phyloP scores from a whole-genome alignment of 2,113 vertebrate genomes.

The Alethe diademata region DNA sequence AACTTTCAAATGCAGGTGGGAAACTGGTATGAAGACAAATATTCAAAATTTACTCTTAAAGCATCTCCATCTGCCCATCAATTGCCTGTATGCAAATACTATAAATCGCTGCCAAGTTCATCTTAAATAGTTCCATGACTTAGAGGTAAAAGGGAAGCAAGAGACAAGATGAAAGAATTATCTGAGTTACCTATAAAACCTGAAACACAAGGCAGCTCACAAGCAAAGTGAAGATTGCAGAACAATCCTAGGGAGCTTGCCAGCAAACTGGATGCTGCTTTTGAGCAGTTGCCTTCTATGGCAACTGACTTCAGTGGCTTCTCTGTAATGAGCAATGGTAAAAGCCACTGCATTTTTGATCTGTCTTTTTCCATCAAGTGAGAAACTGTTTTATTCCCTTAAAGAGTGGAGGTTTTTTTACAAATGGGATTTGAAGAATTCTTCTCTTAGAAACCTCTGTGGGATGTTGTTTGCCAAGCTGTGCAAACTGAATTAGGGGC shows the following conservation, averaged over 20 bases:
- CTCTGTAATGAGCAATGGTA: not conserved
- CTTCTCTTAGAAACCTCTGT: not conserved
- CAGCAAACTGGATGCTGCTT: not conserved
- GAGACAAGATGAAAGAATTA: not conserved
- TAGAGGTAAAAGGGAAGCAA: not conserved
- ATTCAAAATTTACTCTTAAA: not conserved
- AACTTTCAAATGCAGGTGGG: not conserved
- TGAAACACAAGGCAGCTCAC: not conserved
- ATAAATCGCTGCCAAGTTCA: not conserved
- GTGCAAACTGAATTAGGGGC: not conserved
- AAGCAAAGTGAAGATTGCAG: not conserved
- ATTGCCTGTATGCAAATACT: not conserved
- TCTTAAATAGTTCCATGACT: slow-evolving; percentile 15
- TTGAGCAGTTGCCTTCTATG: not conserved
- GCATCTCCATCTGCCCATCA: not conserved
- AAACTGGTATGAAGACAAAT: slow-evolving; percentile 10
- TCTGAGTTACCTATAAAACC: not conserved
- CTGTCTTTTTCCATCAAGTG: not conserved
- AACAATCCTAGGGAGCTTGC: not conserved
- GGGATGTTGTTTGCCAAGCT: not conserved
- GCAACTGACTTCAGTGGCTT: not conserved
- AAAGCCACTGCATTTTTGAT: not conserved
- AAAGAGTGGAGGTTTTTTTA: not conserved
- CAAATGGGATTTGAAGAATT: not conserved
- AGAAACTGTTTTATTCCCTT: not conserved